Conservation (phyloP, 1,140 invertebrate genomes). For the Lucilia cuprina region DNA sequence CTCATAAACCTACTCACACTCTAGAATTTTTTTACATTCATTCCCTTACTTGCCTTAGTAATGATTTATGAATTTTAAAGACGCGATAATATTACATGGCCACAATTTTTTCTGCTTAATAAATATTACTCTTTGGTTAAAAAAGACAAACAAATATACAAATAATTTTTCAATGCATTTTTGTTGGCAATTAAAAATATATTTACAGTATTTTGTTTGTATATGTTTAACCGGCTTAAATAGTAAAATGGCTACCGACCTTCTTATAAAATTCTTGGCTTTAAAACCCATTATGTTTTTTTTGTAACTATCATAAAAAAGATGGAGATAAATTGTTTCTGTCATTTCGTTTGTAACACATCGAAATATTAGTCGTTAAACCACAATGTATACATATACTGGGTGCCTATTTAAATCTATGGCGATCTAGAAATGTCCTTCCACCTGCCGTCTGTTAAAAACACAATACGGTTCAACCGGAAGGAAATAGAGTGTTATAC, state of each 20-base stretch:
- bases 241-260: not conserved
- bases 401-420: too few relatives aligned
- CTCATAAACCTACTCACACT: too few relatives aligned
- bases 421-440: too few relatives aligned
- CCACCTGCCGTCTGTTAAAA: too few relatives aligned
- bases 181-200: not conserved
- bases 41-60: not conserved
- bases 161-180: not conserved
- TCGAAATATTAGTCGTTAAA: too few relatives aligned
- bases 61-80: constrained; percentile 4
- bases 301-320: too few relatives aligned
- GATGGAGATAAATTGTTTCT: too few relatives aligned
- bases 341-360: not conserved
- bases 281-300: not conserved
- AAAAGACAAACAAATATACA: not conserved
- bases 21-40: not conserved
- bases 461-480: too few relatives aligned
- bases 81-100: constrained; percentile 3
- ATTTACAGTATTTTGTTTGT: not conserved
- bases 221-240: not conserved
- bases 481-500: too few relatives aligned
- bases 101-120: not conserved
- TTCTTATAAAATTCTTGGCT: not conserved
- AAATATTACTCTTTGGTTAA: not conserved
- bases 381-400: too few relatives aligned